phyloP scores from a whole-genome alignment of 2,888 invertebrate genomes.

The Parnassius orleans region DNA sequence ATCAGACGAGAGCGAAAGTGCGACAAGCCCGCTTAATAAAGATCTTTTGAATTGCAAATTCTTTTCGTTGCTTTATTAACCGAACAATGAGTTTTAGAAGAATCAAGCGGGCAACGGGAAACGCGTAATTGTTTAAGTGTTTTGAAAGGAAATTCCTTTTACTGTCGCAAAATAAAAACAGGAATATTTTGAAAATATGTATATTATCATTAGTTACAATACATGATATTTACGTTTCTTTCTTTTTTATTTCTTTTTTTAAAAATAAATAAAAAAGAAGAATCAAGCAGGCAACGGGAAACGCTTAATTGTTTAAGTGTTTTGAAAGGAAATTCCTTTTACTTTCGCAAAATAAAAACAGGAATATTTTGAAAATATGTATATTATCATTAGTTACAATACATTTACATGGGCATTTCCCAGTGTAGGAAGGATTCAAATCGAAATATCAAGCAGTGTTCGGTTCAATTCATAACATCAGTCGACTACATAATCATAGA shows the following conservation, averaged over 20 bases:
- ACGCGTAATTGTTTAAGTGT: constrained; percentile 2
- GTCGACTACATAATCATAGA: constrained; percentile 8
- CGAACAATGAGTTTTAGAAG: constrained; percentile 8
- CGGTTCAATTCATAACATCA: background rate
- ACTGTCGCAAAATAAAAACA: background rate
- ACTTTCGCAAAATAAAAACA: background rate
- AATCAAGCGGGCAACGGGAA: background rate
- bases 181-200: background rate
- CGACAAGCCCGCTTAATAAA: constrained; percentile 6
- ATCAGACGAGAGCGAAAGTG: constrained; percentile 14
- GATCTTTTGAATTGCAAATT: constrained; percentile 20
- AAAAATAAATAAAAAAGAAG: too few relatives aligned
- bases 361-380: background rate
- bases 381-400: too few relatives aligned
- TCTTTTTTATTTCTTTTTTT: too few relatives aligned
- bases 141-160: background rate
- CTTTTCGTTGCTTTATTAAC: constrained; percentile 9
- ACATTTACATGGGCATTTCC: too few relatives aligned
- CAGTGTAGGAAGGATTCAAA: too few relatives aligned
- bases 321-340: background rate
- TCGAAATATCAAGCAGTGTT: too few relatives aligned
- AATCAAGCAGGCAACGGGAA: background rate
- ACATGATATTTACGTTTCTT: too few relatives aligned
- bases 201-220: too few relatives aligned
- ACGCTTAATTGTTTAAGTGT: constrained; percentile 1